Conservation (phyloP, 1,140 invertebrate genomes). For the Zaprionus nigranus region DNA sequence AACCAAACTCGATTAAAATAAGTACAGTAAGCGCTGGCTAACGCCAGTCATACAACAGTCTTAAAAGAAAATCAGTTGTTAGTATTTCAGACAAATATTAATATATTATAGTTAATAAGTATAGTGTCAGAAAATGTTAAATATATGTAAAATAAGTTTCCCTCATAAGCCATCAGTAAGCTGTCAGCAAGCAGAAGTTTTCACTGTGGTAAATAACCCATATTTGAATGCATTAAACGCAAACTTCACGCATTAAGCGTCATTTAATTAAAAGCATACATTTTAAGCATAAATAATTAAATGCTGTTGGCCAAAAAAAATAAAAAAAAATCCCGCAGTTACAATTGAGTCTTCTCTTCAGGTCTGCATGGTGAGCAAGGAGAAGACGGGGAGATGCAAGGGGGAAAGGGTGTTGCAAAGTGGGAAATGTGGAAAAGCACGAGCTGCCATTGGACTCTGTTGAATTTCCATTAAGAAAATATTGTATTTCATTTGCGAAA, state of each 20-base stretch:
- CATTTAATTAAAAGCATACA: constrained; percentile 58
- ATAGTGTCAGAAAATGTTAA: neutral
- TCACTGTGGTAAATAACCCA: constrained; percentile 11
- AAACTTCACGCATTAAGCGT: constrained; percentile 34
- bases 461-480: constrained; percentile 64
- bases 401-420: neutral
- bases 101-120: too few relatives aligned
- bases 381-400: neutral
- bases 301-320: constrained; percentile 42
- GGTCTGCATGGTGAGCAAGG: neutral
- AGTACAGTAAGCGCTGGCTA: neutral
- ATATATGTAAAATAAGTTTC: neutral
- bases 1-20: neutral
- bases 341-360: constrained; percentile 56
- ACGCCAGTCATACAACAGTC: neutral
- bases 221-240: constrained; percentile 39
- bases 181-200: neutral
- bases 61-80: neutral
- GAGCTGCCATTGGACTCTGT: constrained; percentile 24
- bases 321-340: constrained; percentile 11
- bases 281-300: constrained; percentile 52
- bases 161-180: too few relatives aligned
- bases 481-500: constrained; percentile 58
- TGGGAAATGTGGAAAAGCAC: neutral
- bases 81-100: too few relatives aligned